A percentile compares a stretch with the other conserved stretches of the same genome.
These are phyloP conservation scores for Takifugu ocellatus DNA, from an alignment of 2,797 vertebrate species.

Conservation along the genomic window DNA sequence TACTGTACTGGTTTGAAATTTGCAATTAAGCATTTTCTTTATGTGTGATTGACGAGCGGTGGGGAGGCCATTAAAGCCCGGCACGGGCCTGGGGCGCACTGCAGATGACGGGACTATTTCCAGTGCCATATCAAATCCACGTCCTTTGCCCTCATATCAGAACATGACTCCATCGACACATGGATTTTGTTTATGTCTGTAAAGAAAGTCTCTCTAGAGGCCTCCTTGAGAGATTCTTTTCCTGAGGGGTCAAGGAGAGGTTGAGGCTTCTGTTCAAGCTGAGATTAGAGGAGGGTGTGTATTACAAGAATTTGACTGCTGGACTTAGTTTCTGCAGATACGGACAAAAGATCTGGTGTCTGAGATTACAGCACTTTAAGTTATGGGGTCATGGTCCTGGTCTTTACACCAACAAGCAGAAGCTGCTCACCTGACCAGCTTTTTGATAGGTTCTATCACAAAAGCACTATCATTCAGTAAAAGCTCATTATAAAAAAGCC, in stretches of 20 bases:
- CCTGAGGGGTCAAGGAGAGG: slow-evolving; percentile 75
- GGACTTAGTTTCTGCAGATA: slow-evolving; percentile 37
- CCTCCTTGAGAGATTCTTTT: slow-evolving; percentile 66
- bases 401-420: background rate
- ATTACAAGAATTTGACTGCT: slow-evolving; percentile 66
- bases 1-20: slow-evolving; percentile 54
- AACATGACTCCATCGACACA: slow-evolving; percentile 67
- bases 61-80: slow-evolving; percentile 63
- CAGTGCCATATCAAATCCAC: slow-evolving; percentile 61
- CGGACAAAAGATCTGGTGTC: slow-evolving; percentile 37
- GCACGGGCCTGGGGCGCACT: slow-evolving; percentile 46
- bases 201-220: slow-evolving; percentile 74
- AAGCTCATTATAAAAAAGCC: slow-evolving; percentile 12
- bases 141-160: slow-evolving; percentile 71
- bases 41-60: slow-evolving; percentile 69
- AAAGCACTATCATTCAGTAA: slow-evolving; percentile 20
- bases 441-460: slow-evolving; percentile 1
- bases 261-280: slow-evolving; percentile 64
- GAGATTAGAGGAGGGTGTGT: slow-evolving; percentile 61
- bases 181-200: slow-evolving; percentile 70
- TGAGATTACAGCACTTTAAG: slow-evolving; percentile 36
- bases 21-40: slow-evolving; percentile 74
- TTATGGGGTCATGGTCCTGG: background rate
- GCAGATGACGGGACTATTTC: slow-evolving; percentile 60
- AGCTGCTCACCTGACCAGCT: background rate